Base-by-base conservation (phyloP, 2,797 vertebrate species). In the Ataeniobius toweri region DNA sequence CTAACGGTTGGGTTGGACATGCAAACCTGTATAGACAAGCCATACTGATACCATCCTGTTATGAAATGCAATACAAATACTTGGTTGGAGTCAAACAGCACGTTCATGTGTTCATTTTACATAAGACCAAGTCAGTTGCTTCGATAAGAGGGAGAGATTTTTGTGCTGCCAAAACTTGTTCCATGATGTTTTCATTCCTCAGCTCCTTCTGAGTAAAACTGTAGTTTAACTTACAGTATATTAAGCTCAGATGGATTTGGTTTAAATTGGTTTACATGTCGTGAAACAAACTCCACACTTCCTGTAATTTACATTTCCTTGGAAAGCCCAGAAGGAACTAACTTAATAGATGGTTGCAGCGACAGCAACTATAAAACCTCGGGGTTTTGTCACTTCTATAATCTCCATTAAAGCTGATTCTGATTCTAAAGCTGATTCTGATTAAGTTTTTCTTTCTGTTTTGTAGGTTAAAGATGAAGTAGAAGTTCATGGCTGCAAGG, bases 381-480 rank as follows among this genome's bases (percentile, higher is more conserved):
- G 14, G 24, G 2, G 5, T 2, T 26, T n/a, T 69, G 5, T n/a
- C 3, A 1, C 67, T 69, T 69, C 41, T 3, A 6, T 3, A 14
- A 24, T 44, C 22, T 9, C 24, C 22, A 13, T 41, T 1, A 31
- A 31, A 2, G 31, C 31, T 31, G 31, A 31, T 31, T 31, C 31
- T 31, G 31, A 31, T 31, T 31, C 31, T 31, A 31, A 31, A 31
- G 31, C 31, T 31, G 31, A 31, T 31, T 31, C 31, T 31, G 31
- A 31, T 31, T 31, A 24, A 41, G 13, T 26, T 46, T 69, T 46
- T 46, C 67, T 69, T 48, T 39, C 39, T 5, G 58, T 50, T 75
- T 70, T 31, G 10, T 24, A 95, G 94, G 83, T 95, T 51, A 90
- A 81, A 81, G 86, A 93, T 22, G 85, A 94, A 50, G 78, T 94